Conservation (phyloP, 2,888 invertebrate genomes). For the Orthonychiurus folsomi region DNA sequence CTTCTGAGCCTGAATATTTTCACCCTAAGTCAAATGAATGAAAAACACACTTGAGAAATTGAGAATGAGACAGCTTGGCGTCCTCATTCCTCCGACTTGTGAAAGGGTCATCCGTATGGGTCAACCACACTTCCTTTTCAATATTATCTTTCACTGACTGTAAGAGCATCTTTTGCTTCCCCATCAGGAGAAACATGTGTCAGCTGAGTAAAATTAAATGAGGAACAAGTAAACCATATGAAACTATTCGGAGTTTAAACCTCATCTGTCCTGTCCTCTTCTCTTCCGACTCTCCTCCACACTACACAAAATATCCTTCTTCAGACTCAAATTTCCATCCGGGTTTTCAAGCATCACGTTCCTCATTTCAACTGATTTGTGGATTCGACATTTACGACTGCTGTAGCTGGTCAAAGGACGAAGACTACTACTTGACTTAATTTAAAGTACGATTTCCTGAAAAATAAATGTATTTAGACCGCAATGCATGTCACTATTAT, state of each 20-base stretch:
- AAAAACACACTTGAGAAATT: neutral
- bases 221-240: neutral
- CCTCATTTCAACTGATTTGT: too few relatives aligned
- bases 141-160: slow-evolving; percentile 16
- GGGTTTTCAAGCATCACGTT: slow-evolving; percentile 7
- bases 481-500: too few relatives aligned
- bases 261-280: neutral
- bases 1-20: too few relatives aligned
- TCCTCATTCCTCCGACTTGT: neutral
- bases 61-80: neutral
- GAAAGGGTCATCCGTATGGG: slow-evolving; percentile 30
- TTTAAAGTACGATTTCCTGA: too few relatives aligned
- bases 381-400: too few relatives aligned
- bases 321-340: slow-evolving; percentile 19
- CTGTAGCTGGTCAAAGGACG: too few relatives aligned
- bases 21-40: too few relatives aligned
- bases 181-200: slow-evolving; percentile 16
- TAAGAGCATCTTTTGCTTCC: neutral
- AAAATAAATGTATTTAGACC: too few relatives aligned
- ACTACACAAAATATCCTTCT: slow-evolving; percentile 4
- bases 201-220: slow-evolving; percentile 4
- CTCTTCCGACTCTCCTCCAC: neutral
- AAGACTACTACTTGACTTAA: too few relatives aligned
- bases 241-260: neutral
- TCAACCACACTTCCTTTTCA: slow-evolving; percentile 35